Evolutionary conservation across 1,140 invertebrate species (phyloP), one percentile per base, ranked within the genome.

Genomic region (Nasonia giraulti): DNA sequence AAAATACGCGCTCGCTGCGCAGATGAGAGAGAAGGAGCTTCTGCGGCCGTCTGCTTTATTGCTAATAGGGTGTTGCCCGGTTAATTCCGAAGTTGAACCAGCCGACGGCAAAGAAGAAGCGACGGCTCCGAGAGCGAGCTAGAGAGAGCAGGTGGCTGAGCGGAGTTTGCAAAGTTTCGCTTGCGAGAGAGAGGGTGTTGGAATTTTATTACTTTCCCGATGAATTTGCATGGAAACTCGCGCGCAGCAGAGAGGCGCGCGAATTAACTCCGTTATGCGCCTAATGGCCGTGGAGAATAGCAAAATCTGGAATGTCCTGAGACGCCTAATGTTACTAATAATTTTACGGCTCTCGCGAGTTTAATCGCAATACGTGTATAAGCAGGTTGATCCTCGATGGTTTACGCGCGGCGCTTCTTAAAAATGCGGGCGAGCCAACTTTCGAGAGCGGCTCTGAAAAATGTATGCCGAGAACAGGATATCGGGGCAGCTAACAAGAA

Each of bases 171-270:
- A 87, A 91, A 91, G 88, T 91, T 91, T 89, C 86, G 68, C 33
- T 37, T 37, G 33, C 66, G 55, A 62, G 55, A 62, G 55, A 62
- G 55, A 86, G 85, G 85, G 87, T 87, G 86, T 88, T 91, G 89
- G 90, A 91, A 90, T 91, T 91, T 91, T 89, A 91, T 88, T 88
- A 87, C 88, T 80, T 84, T 87, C 79, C 85, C 89, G 84, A 86
- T 89, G 88, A 90, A 90, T 90, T 90, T 90, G 88, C 87, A 89
- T 90, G 87, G 88, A 89, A 89, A 90, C 89, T 89, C 80, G 84
- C 85, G 85, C 79, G 33, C 37, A 6, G 40, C 1, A 0, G 2
- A 55, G 17, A 55, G 20, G 20, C 17, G 55, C 14, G 17, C 80
- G 85, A 90, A 89, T 89, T 88, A 89, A 90, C 87, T 88, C 82